Evolutionary conservation across 2,888 invertebrate species (phyloP).

Genomic region (Dioctria linearis): DNA sequence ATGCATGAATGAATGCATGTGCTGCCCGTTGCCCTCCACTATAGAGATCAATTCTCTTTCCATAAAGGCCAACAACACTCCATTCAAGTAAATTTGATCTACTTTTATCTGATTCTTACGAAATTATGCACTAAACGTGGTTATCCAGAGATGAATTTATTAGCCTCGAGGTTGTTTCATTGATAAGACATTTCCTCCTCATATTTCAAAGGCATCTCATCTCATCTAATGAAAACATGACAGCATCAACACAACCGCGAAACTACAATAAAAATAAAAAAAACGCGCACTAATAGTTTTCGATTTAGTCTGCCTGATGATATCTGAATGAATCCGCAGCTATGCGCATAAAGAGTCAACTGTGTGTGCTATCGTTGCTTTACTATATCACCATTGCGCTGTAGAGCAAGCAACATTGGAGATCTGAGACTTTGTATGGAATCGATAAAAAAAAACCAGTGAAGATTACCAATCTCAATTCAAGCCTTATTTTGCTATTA

Average conservation of each 20-base stretch:
- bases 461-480: not conserved
- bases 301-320: not conserved
- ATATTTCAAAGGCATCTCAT: conserved; percentile 5
- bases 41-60: no score
- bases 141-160: not conserved
- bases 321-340: no score
- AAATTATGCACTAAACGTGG: not conserved
- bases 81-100: no score
- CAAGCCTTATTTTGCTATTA: not conserved
- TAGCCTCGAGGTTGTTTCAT: conserved; percentile 12
- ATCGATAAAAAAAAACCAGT: not conserved
- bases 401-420: not conserved
- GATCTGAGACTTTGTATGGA: no score
- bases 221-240: conserved; percentile 19
- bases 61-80: no score
- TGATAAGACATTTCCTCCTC: conserved; percentile 46
- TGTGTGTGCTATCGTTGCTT: no score
- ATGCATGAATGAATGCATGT: no score
- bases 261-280: not conserved
- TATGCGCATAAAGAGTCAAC: no score
- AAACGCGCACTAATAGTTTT: no score
- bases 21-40: no score
- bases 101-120: conserved; percentile 12
- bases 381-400: not conserved
- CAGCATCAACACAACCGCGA: conserved; percentile 1